Base-by-base conservation (phyloP, 2,888 invertebrate genomes). In the Plusia festucae region DNA sequence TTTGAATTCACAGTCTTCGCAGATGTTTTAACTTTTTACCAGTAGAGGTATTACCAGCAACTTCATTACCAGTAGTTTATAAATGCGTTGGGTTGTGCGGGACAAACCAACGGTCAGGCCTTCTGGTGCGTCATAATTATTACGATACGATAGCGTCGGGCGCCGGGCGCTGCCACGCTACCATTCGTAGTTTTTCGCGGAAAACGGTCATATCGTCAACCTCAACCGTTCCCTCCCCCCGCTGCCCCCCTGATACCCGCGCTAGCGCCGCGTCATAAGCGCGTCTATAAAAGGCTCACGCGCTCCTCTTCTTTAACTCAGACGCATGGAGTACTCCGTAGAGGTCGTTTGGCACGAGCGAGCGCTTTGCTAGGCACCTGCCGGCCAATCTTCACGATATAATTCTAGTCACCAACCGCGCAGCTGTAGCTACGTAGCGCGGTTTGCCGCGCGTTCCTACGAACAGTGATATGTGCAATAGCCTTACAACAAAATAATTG, bases 331-430 rank as follows among this genome's bases (percentile, higher is more conserved):
- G 95, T 95, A 95, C 95, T 95, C 95, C 94, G 95, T 95, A 94
- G 95, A 95, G 95, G 95, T 95, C 91, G 95, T 95, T 95, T 95
- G 95, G 95, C 95, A 95, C 95, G 95, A 95, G 95, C 95, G 94
- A 93, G 93, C 94, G 95, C 95, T 95, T 95, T 94, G 95, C 95
- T 95, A 95, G 95, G 95, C 95, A 95, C 95, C 95, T 95, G 95
- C 95, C 95, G 93, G 94, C 94, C 93, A 91, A 91, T 88, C 89
- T 91, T 91, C 89, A 93, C 91, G 90, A 91, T 89, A 90, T 85
- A 87, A 93, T 90, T 95, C 95, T 95, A 95, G 95, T 95, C 95
- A 95, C 90, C 91, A 91, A 93, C 87, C 93, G 92, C 91, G 94
- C 90, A 93, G 92, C 94, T 92, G 88, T 83, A 89, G 91, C 92